These are phyloP conservation scores for Linhomoeus sp. DNA, from an alignment of 2,888 invertebrate species.

Conservation along the genomic window DNA sequence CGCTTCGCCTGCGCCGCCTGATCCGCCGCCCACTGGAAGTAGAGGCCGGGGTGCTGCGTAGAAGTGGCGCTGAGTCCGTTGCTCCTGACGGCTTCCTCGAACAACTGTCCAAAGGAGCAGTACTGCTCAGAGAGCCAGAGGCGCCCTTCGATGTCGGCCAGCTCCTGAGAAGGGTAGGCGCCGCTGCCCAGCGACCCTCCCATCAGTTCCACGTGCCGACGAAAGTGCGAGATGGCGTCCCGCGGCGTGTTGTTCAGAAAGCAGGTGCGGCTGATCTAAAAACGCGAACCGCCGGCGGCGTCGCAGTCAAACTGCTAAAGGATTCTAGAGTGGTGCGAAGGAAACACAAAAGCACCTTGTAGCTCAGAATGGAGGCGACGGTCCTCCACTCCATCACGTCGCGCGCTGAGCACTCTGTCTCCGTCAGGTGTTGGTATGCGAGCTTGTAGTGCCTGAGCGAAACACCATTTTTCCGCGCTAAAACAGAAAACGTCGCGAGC, in stretches of 20 bases:
- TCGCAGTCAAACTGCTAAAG: background rate
- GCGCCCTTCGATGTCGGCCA: no score
- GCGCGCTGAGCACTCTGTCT: constrained; percentile 65
- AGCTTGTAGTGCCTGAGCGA: constrained; percentile 41
- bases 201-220: constrained; percentile 59
- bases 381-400: constrained; percentile 81
- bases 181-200: background rate
- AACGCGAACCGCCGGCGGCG: background rate
- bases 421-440: constrained; percentile 70
- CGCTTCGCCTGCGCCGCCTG: no score
- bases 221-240: constrained; percentile 83
- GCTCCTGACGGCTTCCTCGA: constrained; percentile 13
- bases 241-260: constrained; percentile 70
- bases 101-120: no score
- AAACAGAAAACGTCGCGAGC: no score
- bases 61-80: constrained; percentile 3
- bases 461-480: no score
- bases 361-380: constrained; percentile 81
- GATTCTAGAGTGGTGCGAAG: no score
- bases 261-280: constrained; percentile 56
- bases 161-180: background rate
- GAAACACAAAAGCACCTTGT: constrained; percentile 41
- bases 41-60: no score
- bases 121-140: no score
- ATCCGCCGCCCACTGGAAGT: no score